These are phyloP conservation scores for Caradrina clavipalpis DNA, from an alignment of 2,888 invertebrate genomes.

Conservation along the genomic window DNA sequence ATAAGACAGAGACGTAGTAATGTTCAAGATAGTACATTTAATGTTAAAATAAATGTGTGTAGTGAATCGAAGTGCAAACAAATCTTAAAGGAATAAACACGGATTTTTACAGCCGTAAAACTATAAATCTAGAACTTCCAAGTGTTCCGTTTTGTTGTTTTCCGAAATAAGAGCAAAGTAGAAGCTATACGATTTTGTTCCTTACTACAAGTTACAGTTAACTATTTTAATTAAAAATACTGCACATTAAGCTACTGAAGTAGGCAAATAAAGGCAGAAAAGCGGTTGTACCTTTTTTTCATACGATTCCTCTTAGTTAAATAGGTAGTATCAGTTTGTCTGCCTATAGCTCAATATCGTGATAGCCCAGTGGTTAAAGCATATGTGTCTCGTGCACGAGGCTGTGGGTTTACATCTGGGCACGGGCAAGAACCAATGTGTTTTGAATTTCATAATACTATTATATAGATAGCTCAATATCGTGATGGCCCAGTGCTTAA, in stretches of 20 bases:
- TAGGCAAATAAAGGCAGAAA: not conserved
- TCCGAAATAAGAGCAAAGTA: not conserved
- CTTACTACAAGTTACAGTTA: conserved; percentile 20
- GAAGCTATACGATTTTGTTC: conserved; percentile 10
- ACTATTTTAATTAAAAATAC: conserved; percentile 50
- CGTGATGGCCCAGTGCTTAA: too few relatives aligned
- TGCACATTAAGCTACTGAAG: not conserved
- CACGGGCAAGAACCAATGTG: too few relatives aligned
- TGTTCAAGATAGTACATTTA: too few relatives aligned
- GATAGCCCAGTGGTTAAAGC: too few relatives aligned
- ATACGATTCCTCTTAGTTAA: not conserved
- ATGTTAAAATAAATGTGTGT: not conserved
- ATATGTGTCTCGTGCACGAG: too few relatives aligned
- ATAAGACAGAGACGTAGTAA: too few relatives aligned
- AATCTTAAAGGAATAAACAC: conserved; percentile 11
- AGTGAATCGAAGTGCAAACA: not conserved
- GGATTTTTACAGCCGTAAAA: conserved; percentile 20
- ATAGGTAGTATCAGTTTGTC: not conserved
- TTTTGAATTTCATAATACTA: too few relatives aligned
- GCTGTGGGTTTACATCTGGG: too few relatives aligned
- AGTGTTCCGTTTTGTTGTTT: conserved; percentile 35
- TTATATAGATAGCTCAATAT: too few relatives aligned
- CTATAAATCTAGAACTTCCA: conserved; percentile 38
- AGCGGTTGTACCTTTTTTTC: not conserved
- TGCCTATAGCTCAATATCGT: too few relatives aligned